A percentile compares a stretch with the other conserved stretches of the same genome.
These are phyloP conservation scores for Fistularia commersonii DNA, from an alignment of 2,797 vertebrate genomes.

Conservation along the genomic window DNA sequence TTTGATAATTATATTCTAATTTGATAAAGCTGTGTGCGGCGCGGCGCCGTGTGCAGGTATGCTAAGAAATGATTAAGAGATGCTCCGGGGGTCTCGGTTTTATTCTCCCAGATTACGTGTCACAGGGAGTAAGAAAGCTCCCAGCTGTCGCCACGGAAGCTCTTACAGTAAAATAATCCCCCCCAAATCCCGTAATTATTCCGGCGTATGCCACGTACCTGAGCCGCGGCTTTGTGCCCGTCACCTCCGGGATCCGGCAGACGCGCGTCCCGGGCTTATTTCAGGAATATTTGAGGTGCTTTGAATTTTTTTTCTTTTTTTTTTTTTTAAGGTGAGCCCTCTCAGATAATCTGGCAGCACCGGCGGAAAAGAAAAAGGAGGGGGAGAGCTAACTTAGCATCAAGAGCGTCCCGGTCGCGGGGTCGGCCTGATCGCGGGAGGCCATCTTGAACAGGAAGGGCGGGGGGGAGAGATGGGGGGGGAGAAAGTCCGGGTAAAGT, in stretches of 20 bases:
- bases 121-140: conserved; percentile 74
- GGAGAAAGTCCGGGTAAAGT: conserved; percentile 63
- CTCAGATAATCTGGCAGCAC: conserved; percentile 62
- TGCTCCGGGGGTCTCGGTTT: conserved; percentile 74
- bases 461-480: conserved; percentile 15
- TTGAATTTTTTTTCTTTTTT: too few relatives aligned
- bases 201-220: conserved; percentile 78
- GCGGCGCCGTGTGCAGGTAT: conserved; percentile 72
- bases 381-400: too few relatives aligned
- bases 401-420: too few relatives aligned
- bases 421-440: too few relatives aligned
- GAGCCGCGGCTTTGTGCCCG: conserved; percentile 74
- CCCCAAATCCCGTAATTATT: conserved; percentile 82
- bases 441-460: conserved; percentile 36
- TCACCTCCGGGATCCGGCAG: conserved; percentile 73
- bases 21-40: conserved; percentile 61
- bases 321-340: conserved; percentile 63
- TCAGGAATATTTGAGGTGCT: conserved; percentile 64
- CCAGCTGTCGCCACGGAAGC: conserved; percentile 79
- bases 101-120: conserved; percentile 78
- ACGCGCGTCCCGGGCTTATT: conserved; percentile 63
- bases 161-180: conserved; percentile 80
- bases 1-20: conserved; percentile 74
- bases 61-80: conserved; percentile 77
- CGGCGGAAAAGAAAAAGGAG: neutral